Evolutionary conservation across 2,888 invertebrate species (phyloP), one percentile per base, ranked within the genome.

Genomic region (Salpingus planirostris): DNA sequence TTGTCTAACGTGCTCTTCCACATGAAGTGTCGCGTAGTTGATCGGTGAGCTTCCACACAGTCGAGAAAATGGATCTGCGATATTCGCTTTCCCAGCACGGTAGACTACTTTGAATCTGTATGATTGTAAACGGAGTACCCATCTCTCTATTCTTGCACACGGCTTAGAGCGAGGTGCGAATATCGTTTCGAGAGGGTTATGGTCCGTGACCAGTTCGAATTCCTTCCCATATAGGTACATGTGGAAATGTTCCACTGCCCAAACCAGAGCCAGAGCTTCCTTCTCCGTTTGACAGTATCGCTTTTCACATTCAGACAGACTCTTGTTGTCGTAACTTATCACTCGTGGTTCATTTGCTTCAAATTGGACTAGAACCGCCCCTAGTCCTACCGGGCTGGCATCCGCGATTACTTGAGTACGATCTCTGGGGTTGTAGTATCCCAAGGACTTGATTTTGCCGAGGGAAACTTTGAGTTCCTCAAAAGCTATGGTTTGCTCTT

Each of bases 361-460:
- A n/a, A 12, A 22, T 35, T 35, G 25, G 6, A 8, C 24, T 18
- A 35, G 12, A 4, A 35, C 21, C n/a, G 33, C 33, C 12, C 40
- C 36, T 15, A 40, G 24, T 11, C 36, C 33, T 3, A 7, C 4
- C 5, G 40, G 36, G 10, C 33, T 36, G 7, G 40, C 36, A 24
- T 33, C 40, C 8, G 33, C 40, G 28, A 25, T 18, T 11, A 39
- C 15, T 18, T 18, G 14, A 29, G 27, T 12, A 25, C 33, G 25
- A 12, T 15, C 14, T 29, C 29, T n/a, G 29, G 25, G 29, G n/a
- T 28, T 21, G 21, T 28, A 38, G 10, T 38, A 38, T n/a, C 31
- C 15, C 21, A 39, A 10, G 7, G 33, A 29, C 1, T 21, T 21
- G 2, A 12, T 13, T 13, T 33, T 13, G 8, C 10, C n/a, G n/a